phyloP scores from a whole-genome alignment of 1,140 invertebrate genomes.

The Bathynomus jamesi region DNA sequence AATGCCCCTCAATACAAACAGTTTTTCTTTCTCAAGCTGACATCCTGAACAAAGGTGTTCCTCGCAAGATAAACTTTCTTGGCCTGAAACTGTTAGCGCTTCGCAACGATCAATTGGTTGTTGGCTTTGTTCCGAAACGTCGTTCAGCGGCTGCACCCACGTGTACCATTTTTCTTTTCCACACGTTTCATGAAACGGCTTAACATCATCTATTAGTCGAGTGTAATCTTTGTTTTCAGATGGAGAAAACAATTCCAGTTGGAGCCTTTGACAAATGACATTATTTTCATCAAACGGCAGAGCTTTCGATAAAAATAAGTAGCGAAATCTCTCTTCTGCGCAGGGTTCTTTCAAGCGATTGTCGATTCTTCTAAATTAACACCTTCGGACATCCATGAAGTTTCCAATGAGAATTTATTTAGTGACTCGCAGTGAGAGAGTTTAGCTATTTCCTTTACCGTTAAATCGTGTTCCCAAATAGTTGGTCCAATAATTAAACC shows the following conservation, averaged over 20 bases:
- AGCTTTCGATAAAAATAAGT: too few species aligned
- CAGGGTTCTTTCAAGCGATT: too few species aligned
- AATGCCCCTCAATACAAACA: neutral
- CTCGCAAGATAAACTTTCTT: neutral
- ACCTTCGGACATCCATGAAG: too few species aligned
- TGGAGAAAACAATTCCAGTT: neutral
- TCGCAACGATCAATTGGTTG: neutral
- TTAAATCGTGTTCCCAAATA: neutral
- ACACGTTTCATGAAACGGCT: neutral
- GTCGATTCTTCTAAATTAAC: too few species aligned
- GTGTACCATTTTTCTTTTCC: neutral
- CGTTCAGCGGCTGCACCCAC: neutral
- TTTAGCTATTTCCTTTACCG: neutral
- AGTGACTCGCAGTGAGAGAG: too few species aligned
- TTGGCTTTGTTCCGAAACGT: neutral
- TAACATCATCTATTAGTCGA: neutral
- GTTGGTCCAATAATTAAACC: neutral
- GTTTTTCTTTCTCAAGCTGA: neutral
- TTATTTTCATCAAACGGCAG: neutral
- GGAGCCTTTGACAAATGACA: neutral
- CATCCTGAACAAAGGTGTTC: neutral
- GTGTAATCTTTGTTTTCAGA: neutral
- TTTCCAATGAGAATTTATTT: too few species aligned
- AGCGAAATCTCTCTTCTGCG: too few species aligned
- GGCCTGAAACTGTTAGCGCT: neutral